phyloP scores from a whole-genome alignment of 2,888 invertebrate species.

The Campoplex nolae region DNA sequence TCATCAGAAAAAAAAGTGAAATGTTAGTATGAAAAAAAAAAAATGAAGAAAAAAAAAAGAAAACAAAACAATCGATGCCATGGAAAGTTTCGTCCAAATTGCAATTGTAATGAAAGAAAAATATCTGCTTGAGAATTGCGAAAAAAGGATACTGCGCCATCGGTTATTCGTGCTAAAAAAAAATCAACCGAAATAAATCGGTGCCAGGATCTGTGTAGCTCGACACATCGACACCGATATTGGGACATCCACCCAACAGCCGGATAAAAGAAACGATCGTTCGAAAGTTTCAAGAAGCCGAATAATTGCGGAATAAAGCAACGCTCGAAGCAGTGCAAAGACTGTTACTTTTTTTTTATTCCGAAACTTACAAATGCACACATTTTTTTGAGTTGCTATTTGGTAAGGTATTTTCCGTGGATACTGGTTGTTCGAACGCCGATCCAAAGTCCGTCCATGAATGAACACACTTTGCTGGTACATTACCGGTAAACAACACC shows the following conservation, averaged over 20 bases:
- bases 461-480: background rate
- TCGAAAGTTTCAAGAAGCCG: background rate
- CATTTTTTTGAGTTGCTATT: background rate
- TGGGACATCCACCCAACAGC: slow-evolving; percentile 3
- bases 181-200: background rate
- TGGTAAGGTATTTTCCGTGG: background rate
- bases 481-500: background rate
- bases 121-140: background rate
- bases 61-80: background rate
- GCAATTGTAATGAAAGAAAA: background rate
- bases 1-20: slow-evolving; percentile 10
- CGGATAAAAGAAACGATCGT: slow-evolving; percentile 4
- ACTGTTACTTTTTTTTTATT: background rate
- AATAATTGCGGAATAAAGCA: slow-evolving; percentile 16
- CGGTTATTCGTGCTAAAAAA: background rate
- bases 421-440: background rate
- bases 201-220: background rate
- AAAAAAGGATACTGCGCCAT: background rate
- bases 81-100: background rate
- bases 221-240: slow-evolving; percentile 5
- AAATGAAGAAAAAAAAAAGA: no score
- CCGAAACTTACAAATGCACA: slow-evolving; percentile 6
- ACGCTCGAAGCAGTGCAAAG: background rate
- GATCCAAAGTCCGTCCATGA: background rate
- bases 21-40: background rate